Evolutionary conservation across 1,140 invertebrate species (phyloP).

Genomic region (Leucophenga varia): DNA sequence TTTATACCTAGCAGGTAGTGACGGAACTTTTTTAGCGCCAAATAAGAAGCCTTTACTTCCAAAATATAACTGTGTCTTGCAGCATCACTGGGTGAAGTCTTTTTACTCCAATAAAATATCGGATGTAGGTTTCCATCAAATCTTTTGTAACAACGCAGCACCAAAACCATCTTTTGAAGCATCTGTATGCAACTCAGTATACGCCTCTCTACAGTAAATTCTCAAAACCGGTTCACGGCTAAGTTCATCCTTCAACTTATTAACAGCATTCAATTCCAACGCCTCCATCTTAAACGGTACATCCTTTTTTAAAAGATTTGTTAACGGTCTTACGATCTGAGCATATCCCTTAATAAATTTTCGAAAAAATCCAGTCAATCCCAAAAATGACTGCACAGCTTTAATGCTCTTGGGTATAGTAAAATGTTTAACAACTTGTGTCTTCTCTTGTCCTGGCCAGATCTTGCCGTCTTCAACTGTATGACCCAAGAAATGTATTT

Average conservation of each 20-base stretch:
- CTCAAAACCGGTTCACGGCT: neutral
- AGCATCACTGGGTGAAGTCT: slow-evolving; percentile 19
- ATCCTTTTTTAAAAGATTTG: slow-evolving; percentile 10
- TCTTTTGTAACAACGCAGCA: slow-evolving; percentile 7
- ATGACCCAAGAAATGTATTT: slow-evolving; percentile 6
- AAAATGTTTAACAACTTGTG: slow-evolving; percentile 8
- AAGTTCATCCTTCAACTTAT: slow-evolving; percentile 1
- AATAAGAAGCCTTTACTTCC: slow-evolving; percentile 29
- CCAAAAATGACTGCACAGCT: slow-evolving; percentile 1
- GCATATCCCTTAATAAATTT: slow-evolving; percentile 10
- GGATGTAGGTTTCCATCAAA: slow-evolving; percentile 29
- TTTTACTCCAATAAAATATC: slow-evolving; percentile 34
- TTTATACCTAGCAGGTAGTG: slow-evolving; percentile 17
- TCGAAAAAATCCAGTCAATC: slow-evolving; percentile 7
- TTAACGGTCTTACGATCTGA: slow-evolving; percentile 7
- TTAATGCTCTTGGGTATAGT: neutral
- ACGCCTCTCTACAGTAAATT: slow-evolving; percentile 18
- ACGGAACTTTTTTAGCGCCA: slow-evolving; percentile 26
- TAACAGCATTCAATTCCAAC: neutral
- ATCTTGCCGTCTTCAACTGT: slow-evolving; percentile 3
- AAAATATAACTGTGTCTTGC: slow-evolving; percentile 27
- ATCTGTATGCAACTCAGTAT: slow-evolving; percentile 45
- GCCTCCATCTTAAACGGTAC: neutral
- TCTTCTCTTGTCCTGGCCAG: slow-evolving; percentile 6
- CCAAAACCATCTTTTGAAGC: slow-evolving; percentile 20